These are phyloP conservation scores for Leucophenga maculata DNA, from an alignment of 2,888 invertebrate species.

Conservation along the genomic window DNA sequence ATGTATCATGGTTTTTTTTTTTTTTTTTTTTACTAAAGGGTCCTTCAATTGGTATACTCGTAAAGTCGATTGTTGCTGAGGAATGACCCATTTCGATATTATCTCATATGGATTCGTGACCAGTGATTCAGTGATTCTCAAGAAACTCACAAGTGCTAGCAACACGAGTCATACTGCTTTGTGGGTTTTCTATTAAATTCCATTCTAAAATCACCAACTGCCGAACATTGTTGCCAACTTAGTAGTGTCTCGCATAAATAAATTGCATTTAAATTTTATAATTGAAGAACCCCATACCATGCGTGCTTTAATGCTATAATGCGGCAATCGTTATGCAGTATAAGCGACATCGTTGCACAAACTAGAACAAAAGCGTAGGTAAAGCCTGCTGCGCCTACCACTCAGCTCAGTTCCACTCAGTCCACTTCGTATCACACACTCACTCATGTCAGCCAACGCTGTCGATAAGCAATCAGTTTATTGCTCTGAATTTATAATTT, in stretches of 20 bases:
- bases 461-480: too few species aligned
- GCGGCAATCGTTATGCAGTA: background rate
- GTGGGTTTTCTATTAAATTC: too few species aligned
- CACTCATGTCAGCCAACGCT: background rate
- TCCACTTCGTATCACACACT: background rate
- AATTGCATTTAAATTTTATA: background rate
- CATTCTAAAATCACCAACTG: too few species aligned
- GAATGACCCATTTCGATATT: too few species aligned
- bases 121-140: too few species aligned
- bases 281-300: background rate
- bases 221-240: too few species aligned
- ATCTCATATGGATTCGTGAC: too few species aligned
- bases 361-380: conserved; percentile 25
- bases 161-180: too few species aligned
- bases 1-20: background rate
- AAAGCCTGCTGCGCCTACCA: background rate
- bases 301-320: background rate
- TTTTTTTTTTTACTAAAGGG: background rate
- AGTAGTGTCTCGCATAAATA: too few species aligned
- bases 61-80: too few species aligned
- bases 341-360: background rate
- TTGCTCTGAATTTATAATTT: background rate
- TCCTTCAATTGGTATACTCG: too few species aligned
- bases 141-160: too few species aligned
- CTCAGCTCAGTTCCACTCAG: background rate